Evolutionary conservation across 2,113 vertebrate genomes (phyloP).

Genomic region (Pholis gunnellus): DNA sequence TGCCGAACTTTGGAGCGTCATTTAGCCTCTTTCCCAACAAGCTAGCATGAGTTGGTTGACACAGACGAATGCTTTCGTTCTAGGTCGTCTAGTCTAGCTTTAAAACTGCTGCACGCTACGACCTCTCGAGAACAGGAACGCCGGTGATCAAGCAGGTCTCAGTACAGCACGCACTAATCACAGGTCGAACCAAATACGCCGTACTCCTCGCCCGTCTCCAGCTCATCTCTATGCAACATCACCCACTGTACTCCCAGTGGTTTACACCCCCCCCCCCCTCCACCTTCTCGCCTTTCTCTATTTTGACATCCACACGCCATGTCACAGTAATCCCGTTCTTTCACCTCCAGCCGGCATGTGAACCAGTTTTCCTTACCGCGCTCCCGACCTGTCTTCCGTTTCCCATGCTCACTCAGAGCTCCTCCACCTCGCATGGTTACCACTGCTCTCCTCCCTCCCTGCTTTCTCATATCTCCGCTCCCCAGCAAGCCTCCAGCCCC

Average conservation of each 20-base stretch:
- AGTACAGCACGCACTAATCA: too few relatives aligned
- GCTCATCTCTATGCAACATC: conserved; percentile 13
- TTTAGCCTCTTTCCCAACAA: too few relatives aligned
- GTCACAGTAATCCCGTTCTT: background rate
- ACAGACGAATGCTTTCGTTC: too few relatives aligned
- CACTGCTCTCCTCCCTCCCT: conserved; percentile 5
- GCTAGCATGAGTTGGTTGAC: background rate
- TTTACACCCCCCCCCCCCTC: background rate
- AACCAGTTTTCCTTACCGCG: conserved; percentile 18
- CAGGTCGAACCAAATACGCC: background rate
- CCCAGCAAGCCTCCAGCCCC: conserved; percentile 42
- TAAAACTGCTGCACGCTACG: too few relatives aligned
- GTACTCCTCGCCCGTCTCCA: background rate
- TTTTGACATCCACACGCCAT: conserved; percentile 7
- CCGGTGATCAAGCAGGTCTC: background rate
- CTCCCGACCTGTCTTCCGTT: conserved; percentile 4
- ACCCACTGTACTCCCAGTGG: background rate
- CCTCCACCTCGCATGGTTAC: background rate
- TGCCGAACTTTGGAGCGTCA: too few relatives aligned
- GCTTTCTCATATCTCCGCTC: conserved; percentile 52
- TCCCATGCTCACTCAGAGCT: conserved; percentile 22
- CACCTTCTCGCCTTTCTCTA: background rate
- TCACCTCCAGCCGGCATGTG: background rate
- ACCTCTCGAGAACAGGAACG: background rate
- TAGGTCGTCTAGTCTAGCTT: background rate